Conservation (phyloP, 2,888 invertebrate species). For the Napeogenes sylphis region DNA sequence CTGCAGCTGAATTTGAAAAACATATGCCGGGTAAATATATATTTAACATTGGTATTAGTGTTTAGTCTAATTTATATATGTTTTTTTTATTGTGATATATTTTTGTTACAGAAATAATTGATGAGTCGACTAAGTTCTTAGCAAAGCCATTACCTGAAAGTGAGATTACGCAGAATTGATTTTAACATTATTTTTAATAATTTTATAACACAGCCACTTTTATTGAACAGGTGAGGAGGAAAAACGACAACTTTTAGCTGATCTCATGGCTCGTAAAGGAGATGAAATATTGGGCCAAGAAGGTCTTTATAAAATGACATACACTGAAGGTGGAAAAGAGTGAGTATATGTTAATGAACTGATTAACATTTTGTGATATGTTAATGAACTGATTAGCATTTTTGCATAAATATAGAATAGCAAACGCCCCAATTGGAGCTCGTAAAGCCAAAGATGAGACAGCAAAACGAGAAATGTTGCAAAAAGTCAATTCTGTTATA, state of each 20-base stretch:
- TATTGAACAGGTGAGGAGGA: conserved; percentile 40
- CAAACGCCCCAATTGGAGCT: conserved; percentile 45
- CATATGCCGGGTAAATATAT: conserved; percentile 44
- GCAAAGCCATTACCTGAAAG: conserved; percentile 51
- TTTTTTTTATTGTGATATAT: not conserved
- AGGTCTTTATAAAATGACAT: conserved; percentile 51
- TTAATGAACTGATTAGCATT: not conserved
- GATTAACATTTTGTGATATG: not conserved
- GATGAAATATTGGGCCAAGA: conserved; percentile 42
- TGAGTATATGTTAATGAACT: conserved; percentile 34
- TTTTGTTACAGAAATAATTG: conserved; percentile 45
- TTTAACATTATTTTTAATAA: conserved; percentile 1
- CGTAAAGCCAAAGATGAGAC: conserved; percentile 36
- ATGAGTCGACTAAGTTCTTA: conserved; percentile 53
- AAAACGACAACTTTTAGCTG: conserved; percentile 49
- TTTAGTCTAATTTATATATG: not conserved
- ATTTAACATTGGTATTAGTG: not conserved
- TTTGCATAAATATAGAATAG: conserved; percentile 36
- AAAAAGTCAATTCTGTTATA: conserved; percentile 42
- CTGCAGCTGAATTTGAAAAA: conserved; percentile 38
- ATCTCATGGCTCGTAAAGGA: conserved; percentile 50
- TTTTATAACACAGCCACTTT: not conserved
- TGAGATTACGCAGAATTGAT: conserved; percentile 35
- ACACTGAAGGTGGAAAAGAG: conserved; percentile 51
- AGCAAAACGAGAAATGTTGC: conserved; percentile 37